Evolutionary conservation across 1,140 invertebrate species (phyloP).

Genomic region (Caerostris darwini): DNA sequence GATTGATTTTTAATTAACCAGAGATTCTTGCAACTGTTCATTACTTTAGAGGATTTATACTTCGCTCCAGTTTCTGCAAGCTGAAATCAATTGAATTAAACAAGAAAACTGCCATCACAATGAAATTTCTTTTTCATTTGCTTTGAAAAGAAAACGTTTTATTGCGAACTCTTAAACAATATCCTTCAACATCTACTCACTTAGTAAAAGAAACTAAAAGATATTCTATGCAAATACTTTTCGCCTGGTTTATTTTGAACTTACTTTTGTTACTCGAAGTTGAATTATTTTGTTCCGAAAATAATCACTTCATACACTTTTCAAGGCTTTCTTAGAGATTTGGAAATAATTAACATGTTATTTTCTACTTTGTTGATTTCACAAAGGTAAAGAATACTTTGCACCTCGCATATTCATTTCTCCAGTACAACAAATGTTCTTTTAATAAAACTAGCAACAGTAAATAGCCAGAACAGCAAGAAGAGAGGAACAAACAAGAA

Average conservation of each 20-base stretch:
- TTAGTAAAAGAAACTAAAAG: neutral
- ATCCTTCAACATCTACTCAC: neutral
- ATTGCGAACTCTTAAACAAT: neutral
- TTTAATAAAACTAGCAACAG: no score
- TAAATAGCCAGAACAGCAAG: no score
- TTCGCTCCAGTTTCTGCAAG: neutral
- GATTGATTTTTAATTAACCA: neutral
- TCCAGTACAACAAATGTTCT: no score
- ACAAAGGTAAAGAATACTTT: no score
- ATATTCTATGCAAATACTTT: neutral
- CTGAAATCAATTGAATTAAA: neutral
- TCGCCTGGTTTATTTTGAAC: neutral
- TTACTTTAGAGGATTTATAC: neutral
- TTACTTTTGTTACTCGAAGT: neutral
- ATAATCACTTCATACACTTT: no score
- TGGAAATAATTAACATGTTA: no score
- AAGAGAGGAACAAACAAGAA: no score
- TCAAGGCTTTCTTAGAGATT: no score
- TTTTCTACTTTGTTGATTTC: no score
- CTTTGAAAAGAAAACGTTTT: neutral
- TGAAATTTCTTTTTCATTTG: neutral
- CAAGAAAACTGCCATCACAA: neutral
- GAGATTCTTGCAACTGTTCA: neutral
- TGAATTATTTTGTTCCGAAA: no score
- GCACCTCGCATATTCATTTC: no score